phyloP scores from a whole-genome alignment of 2,113 vertebrate genomes.

The Acanthisitta chloris region DNA sequence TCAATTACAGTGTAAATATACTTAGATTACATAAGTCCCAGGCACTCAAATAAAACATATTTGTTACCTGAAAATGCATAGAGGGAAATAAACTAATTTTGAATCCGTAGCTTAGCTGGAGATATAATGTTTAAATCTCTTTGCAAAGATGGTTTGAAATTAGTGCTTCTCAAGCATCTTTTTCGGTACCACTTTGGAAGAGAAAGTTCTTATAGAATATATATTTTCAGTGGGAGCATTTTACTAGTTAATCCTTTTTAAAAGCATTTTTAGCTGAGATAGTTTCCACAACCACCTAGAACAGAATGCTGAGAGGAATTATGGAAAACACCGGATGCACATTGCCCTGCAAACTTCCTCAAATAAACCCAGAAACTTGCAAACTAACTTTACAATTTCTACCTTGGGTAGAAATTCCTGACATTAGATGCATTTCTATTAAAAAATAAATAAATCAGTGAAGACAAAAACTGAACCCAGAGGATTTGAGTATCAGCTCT shows the following conservation, averaged over 20 bases:
- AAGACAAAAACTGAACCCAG: not conserved
- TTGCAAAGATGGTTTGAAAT: not conserved
- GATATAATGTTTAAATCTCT: not conserved
- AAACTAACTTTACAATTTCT: not conserved
- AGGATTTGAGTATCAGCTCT: not conserved
- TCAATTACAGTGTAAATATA: not conserved
- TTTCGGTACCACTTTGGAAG: not conserved
- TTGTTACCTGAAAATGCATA: not conserved
- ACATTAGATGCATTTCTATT: not conserved
- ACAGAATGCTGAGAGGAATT: not conserved
- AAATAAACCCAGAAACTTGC: not conserved
- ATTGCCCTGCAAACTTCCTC: not conserved
- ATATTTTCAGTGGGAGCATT: not conserved
- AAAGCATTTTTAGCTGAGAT: not conserved
- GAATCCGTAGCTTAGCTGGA: not conserved
- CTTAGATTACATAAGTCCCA: not conserved
- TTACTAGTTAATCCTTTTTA: not conserved
- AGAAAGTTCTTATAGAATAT: not conserved
- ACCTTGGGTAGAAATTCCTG: not conserved
- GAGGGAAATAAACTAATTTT: not conserved
- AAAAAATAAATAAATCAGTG: not conserved
- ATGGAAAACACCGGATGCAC: not conserved
- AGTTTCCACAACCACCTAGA: not conserved
- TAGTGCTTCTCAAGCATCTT: not conserved
- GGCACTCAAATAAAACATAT: not conserved